Conservation (phyloP, 2,113 vertebrate species). For the Suncus etruscus region DNA sequence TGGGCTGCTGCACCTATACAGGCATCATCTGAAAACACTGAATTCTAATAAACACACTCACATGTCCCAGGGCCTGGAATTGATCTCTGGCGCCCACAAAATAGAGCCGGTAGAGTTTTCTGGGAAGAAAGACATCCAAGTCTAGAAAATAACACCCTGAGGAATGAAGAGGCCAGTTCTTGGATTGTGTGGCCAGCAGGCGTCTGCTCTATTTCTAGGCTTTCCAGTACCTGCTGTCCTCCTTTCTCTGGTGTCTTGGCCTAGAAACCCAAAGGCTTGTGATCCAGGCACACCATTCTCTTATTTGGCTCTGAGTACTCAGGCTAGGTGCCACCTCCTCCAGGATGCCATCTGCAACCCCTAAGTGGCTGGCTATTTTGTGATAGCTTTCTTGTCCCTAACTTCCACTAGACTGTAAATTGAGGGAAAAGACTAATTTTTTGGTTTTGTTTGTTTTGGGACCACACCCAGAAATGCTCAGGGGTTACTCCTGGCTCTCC, state of each 20-base stretch:
- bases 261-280: not conserved
- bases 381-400: not conserved
- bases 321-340: not conserved
- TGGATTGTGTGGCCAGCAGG: not conserved
- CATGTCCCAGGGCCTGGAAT: not conserved
- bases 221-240: not conserved
- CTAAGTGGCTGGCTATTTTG: not conserved
- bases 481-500: no score
- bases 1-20: no score
- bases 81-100: not conserved
- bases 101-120: not conserved
- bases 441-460: no score
- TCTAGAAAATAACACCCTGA: not conserved
- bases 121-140: constrained; percentile 12
- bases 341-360: not conserved
- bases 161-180: not conserved
- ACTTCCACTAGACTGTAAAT: constrained; percentile 11
- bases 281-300: not conserved
- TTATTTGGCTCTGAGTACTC: not conserved
- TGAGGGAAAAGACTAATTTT: not conserved
- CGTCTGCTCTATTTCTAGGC: not conserved
- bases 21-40: not conserved
- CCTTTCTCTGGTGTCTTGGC: constrained; percentile 16
- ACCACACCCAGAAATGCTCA: no score
- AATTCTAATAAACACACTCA: not conserved